phyloP scores from a whole-genome alignment of 2,797 vertebrate genomes.

The Nasua narica region DNA sequence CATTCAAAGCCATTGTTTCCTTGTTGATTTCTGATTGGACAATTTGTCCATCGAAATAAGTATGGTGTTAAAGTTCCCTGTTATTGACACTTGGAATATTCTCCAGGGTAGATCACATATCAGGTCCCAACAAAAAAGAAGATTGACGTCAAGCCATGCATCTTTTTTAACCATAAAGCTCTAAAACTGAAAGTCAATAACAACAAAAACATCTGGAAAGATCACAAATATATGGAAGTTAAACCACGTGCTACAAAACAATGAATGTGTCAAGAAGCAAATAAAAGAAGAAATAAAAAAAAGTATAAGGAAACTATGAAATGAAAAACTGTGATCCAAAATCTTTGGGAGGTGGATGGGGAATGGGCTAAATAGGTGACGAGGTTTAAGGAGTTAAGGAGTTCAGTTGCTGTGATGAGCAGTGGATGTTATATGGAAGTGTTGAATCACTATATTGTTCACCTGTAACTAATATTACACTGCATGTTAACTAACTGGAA shows the following conservation, averaged over 20 bases:
- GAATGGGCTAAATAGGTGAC: neutral
- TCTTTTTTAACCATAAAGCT: neutral
- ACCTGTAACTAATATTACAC: neutral
- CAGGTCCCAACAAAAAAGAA: neutral
- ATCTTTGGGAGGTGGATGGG: neutral
- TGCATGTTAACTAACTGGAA: neutral
- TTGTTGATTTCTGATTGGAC: neutral
- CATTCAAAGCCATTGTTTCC: neutral
- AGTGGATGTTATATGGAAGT: neutral
- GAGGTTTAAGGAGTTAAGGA: neutral
- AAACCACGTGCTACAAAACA: neutral
- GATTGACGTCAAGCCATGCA: neutral
- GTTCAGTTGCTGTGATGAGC: neutral
- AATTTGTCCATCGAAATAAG: neutral
- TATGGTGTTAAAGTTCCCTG: neutral
- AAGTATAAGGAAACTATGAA: neutral
- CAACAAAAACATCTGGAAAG: neutral
- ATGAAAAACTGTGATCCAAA: neutral
- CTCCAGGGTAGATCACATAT: neutral
- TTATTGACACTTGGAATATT: neutral
- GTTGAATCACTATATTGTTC: neutral
- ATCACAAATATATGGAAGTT: neutral
- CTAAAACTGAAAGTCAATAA: neutral
- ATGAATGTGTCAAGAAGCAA: neutral
- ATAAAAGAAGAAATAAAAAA: neutral